A percentile compares a stretch with the other conserved stretches of the same genome.
These are phyloP conservation scores for Thalassarche chlororhynchos DNA, from an alignment of 2,113 vertebrate species.

Conservation along the genomic window DNA sequence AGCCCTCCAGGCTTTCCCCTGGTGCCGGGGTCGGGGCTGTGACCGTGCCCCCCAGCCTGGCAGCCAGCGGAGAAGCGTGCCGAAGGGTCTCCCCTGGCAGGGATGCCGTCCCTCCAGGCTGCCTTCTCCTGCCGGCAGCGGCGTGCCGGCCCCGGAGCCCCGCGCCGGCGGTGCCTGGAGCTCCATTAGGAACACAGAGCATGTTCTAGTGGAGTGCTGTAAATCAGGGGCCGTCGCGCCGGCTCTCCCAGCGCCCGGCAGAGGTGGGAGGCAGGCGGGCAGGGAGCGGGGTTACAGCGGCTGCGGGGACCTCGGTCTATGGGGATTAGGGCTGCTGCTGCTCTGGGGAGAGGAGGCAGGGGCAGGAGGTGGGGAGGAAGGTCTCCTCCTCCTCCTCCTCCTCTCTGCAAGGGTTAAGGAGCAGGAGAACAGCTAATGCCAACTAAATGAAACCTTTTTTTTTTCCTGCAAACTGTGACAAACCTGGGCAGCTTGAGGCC, in stretches of 20 bases:
- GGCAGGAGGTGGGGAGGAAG: not conserved
- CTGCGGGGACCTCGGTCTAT: not conserved
- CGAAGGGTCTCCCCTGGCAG: not conserved
- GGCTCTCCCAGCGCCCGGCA: not conserved
- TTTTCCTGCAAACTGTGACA: not conserved
- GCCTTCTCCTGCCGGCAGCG: not conserved
- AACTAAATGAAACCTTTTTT: not conserved
- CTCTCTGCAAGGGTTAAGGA: not conserved
- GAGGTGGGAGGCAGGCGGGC: not conserved
- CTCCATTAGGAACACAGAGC: not conserved
- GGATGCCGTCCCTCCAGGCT: not conserved
- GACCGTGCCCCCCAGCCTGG: not conserved
- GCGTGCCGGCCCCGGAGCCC: not conserved
- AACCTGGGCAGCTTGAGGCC: not conserved
- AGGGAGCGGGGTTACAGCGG: not conserved
- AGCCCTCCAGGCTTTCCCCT: not conserved
- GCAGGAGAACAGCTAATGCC: slow-evolving; percentile 1
- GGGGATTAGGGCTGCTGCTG: not conserved
- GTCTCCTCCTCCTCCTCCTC: not conserved
- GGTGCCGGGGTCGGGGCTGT: not conserved
- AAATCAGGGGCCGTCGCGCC: not conserved
- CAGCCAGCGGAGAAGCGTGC: not conserved
- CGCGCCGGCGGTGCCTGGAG: not conserved
- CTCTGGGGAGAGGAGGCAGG: not conserved
- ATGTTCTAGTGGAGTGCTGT: not conserved